A percentile compares a stretch with the other conserved stretches of the same genome.
Conservation (phyloP, 2,113 vertebrate genomes). For the Prunella fulvescens region DNA sequence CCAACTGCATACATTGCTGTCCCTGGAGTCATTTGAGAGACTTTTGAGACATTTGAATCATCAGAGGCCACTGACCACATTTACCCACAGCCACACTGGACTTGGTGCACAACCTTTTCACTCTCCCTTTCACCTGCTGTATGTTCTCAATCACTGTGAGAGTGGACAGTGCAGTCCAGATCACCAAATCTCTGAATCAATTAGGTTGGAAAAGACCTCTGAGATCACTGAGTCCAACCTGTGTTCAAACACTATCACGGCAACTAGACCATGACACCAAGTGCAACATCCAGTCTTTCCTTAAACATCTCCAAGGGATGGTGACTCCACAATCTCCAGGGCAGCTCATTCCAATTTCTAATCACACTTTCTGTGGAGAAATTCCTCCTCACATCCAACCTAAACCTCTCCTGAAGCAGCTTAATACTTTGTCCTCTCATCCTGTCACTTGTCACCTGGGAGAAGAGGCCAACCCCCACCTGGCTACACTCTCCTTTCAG, state of each 20-base stretch:
- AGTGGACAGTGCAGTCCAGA: background rate
- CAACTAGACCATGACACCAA: background rate
- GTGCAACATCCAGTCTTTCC: background rate
- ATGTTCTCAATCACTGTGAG: background rate
- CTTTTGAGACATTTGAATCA: too few relatives aligned
- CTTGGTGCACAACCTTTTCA: background rate
- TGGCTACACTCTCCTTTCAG: background rate
- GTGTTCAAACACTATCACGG: fast-evolving
- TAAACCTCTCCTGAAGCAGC: background rate
- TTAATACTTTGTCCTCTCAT: background rate
- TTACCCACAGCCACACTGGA: background rate
- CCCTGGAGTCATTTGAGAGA: background rate
- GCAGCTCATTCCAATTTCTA: background rate
- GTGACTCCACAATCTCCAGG: background rate
- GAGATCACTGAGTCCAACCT: background rate
- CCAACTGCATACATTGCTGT: fast-evolving
- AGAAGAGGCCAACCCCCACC: background rate
- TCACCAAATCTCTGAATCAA: background rate
- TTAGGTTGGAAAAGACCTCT: background rate
- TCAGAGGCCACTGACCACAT: background rate
- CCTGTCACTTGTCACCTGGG: background rate
- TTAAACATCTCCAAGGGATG: background rate
- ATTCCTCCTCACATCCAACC: background rate
- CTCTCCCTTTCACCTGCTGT: background rate
- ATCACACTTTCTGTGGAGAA: background rate